A percentile compares a stretch with the other conserved stretches of the same genome.
Conservation (phyloP, 1,140 invertebrate genomes). For the Sminthurinus signatus region DNA sequence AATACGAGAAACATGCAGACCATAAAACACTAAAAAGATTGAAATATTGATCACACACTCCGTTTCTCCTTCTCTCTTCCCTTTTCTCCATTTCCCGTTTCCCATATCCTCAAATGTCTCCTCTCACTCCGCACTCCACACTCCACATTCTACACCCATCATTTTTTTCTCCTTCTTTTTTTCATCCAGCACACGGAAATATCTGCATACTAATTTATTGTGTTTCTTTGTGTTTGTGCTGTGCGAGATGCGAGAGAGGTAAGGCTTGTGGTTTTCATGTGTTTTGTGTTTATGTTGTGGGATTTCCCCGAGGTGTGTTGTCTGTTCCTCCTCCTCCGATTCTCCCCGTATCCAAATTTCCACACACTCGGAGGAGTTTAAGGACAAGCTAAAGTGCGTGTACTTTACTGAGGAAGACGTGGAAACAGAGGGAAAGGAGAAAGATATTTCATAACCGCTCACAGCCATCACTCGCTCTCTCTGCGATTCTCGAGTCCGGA, state of each 20-base stretch:
- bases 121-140: no score
- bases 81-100: neutral
- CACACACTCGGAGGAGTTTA: neutral
- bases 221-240: neutral
- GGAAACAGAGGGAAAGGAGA: neutral
- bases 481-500: no score
- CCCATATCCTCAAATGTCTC: no score
- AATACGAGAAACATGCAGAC: neutral
- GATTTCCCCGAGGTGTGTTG: neutral
- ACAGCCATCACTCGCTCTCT: neutral
- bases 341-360: neutral
- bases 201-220: neutral
- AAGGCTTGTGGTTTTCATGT: constrained; percentile 9
- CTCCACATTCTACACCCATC: no score
- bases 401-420: neutral
- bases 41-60: constrained; percentile 24
- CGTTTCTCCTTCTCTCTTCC: no score
- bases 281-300: no score
- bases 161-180: neutral
- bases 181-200: no score
- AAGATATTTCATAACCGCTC: constrained; percentile 2
- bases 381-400: neutral
- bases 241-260: neutral
- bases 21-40: constrained; percentile 14
- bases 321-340: neutral